Evolutionary conservation across 2,797 vertebrate genomes (phyloP).

Genomic region (Ciconia nigra): DNA sequence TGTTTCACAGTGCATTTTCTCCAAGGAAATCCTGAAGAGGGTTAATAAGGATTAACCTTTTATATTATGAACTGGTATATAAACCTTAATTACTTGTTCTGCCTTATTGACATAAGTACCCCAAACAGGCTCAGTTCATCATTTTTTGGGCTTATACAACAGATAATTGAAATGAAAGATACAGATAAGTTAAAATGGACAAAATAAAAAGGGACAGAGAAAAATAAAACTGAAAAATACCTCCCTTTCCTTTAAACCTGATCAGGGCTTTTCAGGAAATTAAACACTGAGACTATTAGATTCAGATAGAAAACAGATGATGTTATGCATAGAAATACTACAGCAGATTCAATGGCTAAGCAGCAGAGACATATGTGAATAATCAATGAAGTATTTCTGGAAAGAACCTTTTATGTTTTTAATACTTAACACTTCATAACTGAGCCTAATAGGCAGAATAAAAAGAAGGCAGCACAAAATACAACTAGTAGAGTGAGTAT

Average conservation of each 20-base stretch:
- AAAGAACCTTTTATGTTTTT: conserved; percentile 80
- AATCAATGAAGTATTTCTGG: conserved; percentile 79
- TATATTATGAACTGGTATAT: background rate
- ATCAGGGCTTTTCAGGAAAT: conserved; percentile 80
- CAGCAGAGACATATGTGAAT: conserved; percentile 77
- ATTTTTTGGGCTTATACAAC: background rate
- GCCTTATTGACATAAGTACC: background rate
- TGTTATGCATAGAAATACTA: conserved; percentile 62
- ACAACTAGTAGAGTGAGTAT: conserved; percentile 53
- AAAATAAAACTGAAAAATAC: conserved; percentile 8
- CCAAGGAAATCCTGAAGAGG: background rate
- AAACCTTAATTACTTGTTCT: conserved; percentile 1
- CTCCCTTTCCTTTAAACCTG: conserved; percentile 73
- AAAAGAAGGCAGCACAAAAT: conserved; percentile 68
- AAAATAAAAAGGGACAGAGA: conserved; percentile 7
- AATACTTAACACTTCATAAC: conserved; percentile 85
- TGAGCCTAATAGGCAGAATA: conserved; percentile 76
- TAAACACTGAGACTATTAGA: conserved; percentile 78
- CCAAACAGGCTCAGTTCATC: background rate
- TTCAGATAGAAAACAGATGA: conserved; percentile 83
- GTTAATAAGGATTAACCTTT: conserved; percentile 4
- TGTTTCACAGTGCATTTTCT: background rate
- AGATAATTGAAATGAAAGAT: background rate
- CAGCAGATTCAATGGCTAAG: conserved; percentile 65
- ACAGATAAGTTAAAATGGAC: conserved; percentile 40